These are phyloP conservation scores for Leucoptera coffeella DNA, from an alignment of 2,888 invertebrate species.

Conservation along the genomic window DNA sequence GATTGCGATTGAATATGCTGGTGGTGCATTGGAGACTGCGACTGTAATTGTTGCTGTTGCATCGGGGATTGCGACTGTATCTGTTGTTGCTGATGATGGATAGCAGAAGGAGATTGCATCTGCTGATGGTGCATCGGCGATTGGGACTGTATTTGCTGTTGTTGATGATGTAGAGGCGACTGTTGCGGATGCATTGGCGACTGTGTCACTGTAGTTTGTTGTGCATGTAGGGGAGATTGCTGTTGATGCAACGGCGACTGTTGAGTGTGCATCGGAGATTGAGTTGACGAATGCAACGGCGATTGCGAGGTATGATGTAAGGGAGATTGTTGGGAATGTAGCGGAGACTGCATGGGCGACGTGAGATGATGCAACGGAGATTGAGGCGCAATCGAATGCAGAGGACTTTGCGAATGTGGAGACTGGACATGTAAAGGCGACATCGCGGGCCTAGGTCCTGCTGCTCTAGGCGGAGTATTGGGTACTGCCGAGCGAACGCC, in stretches of 20 bases:
- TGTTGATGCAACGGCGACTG: conserved; percentile 29
- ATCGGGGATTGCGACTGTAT: too few species aligned
- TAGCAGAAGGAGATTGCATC: too few species aligned
- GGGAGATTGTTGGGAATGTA: conserved; percentile 12
- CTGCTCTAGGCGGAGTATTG: conserved; percentile 15
- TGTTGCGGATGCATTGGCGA: conserved; percentile 14
- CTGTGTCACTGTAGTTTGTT: conserved; percentile 12
- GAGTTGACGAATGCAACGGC: conserved; percentile 28
- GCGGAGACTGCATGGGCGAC: conserved; percentile 13
- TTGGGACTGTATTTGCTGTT: too few species aligned
- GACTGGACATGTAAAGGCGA: conserved; percentile 34
- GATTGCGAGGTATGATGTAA: conserved; percentile 16
- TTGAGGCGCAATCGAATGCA: conserved; percentile 9
- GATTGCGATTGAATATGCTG: too few species aligned
- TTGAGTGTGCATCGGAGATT: conserved; percentile 34
- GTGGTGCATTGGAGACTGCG: conserved; percentile 12
- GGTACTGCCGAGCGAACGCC: too few species aligned
- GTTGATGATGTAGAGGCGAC: conserved; percentile 11
- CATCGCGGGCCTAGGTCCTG: conserved; percentile 28
- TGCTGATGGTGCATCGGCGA: too few species aligned
- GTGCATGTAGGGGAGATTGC: conserved; percentile 24
- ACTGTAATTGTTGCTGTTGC: conserved; percentile 22
- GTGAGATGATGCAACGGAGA: conserved; percentile 5
- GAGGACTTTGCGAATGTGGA: conserved; percentile 15
- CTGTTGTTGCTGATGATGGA: too few species aligned